phyloP scores from a whole-genome alignment of 23 tunicate genomes.

The Ascidia mentula region DNA sequence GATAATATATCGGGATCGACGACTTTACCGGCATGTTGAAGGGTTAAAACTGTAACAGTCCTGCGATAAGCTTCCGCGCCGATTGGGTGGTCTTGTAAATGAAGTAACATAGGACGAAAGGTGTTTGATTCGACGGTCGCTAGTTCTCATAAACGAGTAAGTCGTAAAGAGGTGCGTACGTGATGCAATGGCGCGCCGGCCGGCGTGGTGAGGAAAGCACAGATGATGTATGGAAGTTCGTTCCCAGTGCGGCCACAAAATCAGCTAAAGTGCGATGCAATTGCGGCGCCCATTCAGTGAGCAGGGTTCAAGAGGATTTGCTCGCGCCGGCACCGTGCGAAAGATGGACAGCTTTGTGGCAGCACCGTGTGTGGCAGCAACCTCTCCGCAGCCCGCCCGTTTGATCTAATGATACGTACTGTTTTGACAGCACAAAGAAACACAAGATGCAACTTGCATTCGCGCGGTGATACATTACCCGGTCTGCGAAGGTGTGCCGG shows the following conservation, averaged over 20 bases:
- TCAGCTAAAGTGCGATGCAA: not conserved
- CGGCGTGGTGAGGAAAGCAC: not conserved
- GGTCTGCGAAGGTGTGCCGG: not conserved
- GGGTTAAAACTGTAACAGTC: not conserved
- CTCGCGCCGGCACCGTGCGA: constrained; percentile 2
- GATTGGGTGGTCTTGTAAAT: not conserved
- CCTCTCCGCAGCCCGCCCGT: not conserved
- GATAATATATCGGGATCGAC: no score
- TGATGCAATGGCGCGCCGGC: not conserved
- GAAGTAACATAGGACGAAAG: no score
- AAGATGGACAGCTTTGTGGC: not conserved
- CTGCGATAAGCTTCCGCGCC: not conserved
- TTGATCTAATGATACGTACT: constrained; percentile 1
- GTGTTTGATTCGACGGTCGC: no score
- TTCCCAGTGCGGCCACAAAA: not conserved
- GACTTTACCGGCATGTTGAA: no score
- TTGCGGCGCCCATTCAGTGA: not conserved
- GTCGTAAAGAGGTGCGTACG: no score
- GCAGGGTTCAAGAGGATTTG: not conserved
- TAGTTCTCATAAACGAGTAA: no score
- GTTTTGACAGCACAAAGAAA: not conserved
- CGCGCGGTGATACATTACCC: constrained; percentile 5
- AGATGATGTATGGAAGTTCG: not conserved
- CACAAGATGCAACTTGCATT: constrained; percentile 5
- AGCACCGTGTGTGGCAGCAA: not conserved